Evolutionary conservation across 2,888 invertebrate genomes (phyloP).

Genomic region (Gymnosoma rotundatum): DNA sequence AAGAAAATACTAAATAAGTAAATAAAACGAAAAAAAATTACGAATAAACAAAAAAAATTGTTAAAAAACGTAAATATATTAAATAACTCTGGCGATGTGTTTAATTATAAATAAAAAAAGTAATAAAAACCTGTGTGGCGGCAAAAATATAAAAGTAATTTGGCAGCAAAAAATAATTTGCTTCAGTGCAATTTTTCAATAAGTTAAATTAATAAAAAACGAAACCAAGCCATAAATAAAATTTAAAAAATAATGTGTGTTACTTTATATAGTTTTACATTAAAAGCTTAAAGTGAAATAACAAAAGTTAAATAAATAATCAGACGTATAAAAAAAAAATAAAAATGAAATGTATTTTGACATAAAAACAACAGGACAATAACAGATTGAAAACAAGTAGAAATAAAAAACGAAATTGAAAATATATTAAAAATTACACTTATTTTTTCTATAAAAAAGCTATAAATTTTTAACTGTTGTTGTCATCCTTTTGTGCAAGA

Average conservation of each 20-base stretch:
- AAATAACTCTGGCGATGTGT: no score
- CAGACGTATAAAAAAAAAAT: neutral
- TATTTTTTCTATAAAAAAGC: no score
- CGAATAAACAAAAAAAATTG: no score
- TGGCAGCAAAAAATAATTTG: neutral
- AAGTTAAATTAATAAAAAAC: neutral
- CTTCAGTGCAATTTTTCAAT: conserved; percentile 9
- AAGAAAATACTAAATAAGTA: no score
- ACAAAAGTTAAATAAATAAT: neutral
- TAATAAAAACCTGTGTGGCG: neutral
- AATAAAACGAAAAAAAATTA: no score
- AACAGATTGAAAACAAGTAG: neutral
- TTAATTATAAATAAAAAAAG: no score
- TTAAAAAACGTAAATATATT: no score
- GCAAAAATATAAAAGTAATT: neutral
- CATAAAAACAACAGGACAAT: neutral
- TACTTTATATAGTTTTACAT: neutral
- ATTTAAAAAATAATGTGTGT: neutral
- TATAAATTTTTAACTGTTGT: no score
- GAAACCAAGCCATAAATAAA: neutral
- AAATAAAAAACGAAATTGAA: no score
- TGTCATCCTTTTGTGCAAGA: no score
- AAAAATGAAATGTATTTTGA: neutral
- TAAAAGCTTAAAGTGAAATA: neutral
- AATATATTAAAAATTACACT: no score